phyloP scores from a whole-genome alignment of 1,140 invertebrate species.

The Pristionchus pacificus region DNA sequence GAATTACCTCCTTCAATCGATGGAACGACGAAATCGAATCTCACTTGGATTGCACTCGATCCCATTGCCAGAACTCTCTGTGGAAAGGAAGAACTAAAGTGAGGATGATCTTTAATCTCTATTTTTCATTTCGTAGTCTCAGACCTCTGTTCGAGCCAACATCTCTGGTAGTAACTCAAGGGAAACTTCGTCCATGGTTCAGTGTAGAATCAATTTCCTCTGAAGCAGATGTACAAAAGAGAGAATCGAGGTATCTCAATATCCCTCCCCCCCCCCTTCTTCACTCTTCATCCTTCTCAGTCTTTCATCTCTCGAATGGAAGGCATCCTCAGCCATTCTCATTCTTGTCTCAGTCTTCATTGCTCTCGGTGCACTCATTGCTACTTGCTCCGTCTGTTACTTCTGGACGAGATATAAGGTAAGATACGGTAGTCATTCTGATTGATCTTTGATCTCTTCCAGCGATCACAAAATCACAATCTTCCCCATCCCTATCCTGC shows the following conservation, averaged over 20 bases:
- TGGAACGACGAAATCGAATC: conserved; percentile 30
- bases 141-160: conserved; percentile 46
- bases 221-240: conserved; percentile 4
- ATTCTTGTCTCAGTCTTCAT: conserved; percentile 33
- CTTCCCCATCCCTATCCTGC: conserved; percentile 25
- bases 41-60: conserved; percentile 51
- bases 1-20: conserved; percentile 26
- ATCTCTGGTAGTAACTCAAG: conserved; percentile 38
- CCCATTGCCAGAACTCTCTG: conserved; percentile 46
- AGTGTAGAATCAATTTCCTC: conserved; percentile 36
- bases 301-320: conserved; percentile 41
- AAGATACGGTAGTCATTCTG: conserved; percentile 7
- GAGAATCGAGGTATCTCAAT: conserved; percentile 1
- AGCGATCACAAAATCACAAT: background rate
- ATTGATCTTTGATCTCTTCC: background rate
- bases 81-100: conserved; percentile 50
- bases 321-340: conserved; percentile 17
- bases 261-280: background rate
- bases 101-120: background rate
- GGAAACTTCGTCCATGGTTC: conserved; percentile 51
- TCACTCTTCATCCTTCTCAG: background rate
- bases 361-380: conserved; percentile 39
- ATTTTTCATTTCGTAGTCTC: background rate
- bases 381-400: conserved; percentile 33
- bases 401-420: conserved; percentile 38